A percentile compares a stretch with the other conserved stretches of the same genome.
phyloP scores from a whole-genome alignment of 2,113 vertebrate species.

The Coryphaenoides rupestris region DNA sequence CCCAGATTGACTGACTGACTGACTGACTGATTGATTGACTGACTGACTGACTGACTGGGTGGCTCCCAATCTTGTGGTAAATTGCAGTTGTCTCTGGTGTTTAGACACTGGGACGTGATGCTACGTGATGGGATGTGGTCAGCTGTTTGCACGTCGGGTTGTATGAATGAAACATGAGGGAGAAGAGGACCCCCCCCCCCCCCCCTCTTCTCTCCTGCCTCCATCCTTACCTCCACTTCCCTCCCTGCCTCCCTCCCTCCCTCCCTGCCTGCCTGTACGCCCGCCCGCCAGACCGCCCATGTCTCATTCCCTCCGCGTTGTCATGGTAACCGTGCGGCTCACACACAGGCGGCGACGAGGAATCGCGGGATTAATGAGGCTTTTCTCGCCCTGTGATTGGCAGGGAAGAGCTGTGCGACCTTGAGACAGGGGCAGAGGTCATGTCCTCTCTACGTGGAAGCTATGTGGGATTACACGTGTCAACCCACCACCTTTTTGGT shows the following conservation, averaged over 20 bases:
- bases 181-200: not conserved
- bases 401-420: slow-evolving; percentile 38
- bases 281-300: slow-evolving; percentile 32
- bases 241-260: too few relatives aligned
- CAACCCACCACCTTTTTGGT: too few relatives aligned
- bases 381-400: too few relatives aligned
- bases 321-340: slow-evolving; percentile 58
- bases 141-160: not conserved
- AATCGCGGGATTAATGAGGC: slow-evolving; percentile 52
- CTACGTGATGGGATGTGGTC: too few relatives aligned
- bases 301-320: slow-evolving; percentile 43
- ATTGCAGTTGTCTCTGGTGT: too few relatives aligned
- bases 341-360: slow-evolving; percentile 37
- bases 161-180: slow-evolving; percentile 13
- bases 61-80: too few relatives aligned
- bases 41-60: too few relatives aligned
- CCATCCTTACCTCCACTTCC: slow-evolving; percentile 27
- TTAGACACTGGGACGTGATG: too few relatives aligned
- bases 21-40: too few relatives aligned
- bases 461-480: too few relatives aligned
- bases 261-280: too few relatives aligned
- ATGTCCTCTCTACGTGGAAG: slow-evolving; percentile 7
- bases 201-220: not conserved
- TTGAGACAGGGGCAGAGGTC: slow-evolving; percentile 49
- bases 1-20: too few relatives aligned